Evolutionary conservation across 1,140 invertebrate genomes (phyloP), one percentile per base, ranked within the genome.

Genomic region (Phthorimaea operculella): DNA sequence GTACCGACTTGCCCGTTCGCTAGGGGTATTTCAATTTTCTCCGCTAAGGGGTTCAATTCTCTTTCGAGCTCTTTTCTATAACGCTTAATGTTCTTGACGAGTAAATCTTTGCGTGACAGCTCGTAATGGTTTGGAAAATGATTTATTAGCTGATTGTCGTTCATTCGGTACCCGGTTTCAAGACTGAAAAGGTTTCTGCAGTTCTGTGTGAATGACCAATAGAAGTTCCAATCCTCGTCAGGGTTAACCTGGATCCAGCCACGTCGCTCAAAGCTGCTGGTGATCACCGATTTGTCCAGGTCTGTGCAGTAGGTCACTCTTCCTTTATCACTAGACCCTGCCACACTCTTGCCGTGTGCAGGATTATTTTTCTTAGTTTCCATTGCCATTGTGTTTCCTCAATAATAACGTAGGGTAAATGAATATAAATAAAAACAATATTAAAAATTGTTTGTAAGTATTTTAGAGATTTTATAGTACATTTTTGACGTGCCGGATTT

Each of bases 101-200:
- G 87, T 16, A 98, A 85, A 87, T 98, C 97, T 85, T 98, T 98
- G 1, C 96, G 87, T 3, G 96, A 96, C 12, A 98, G 83, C 76
- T 98, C 96, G 70, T 98, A 98, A 81, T 98, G 96, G 86, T 96
- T 98, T 0, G 94, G 94, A 80, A 96, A 96, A 77, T 96, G 94
- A 85, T 96, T 96, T 15, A 96, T 95, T 45, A 94, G 75, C 73
- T 97, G 96, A 87, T 95, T 93, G 81, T 97, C 96, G 55, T 90
- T 90, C 88, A 97, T 91, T 57, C 96, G 87, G 76, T 95, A 96
- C 10, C 95, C 94, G 74, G 90, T 94, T 64, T 98, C 96, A 0
- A 96, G 90, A 72, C 94, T 96, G 68, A 98, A 98, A 54, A 98
- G 90, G 70, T 90, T 94, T 54, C 96, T 87, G 60, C 95, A 95